Conservation (phyloP, 2,888 invertebrate species). For the Andricus curvator region DNA sequence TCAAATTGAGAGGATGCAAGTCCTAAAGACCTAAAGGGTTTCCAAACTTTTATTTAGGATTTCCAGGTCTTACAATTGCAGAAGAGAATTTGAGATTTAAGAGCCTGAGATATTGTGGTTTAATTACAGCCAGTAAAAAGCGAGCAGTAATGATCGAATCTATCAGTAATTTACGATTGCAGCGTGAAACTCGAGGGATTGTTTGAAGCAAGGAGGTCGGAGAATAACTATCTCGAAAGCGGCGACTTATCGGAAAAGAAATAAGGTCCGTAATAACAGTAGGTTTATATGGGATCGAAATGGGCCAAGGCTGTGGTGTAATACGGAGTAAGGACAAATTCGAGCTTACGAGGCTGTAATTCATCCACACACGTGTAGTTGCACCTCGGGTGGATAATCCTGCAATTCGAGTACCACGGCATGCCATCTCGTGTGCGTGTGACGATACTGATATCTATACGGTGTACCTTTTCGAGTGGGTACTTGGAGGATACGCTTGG, state of each 20-base stretch:
- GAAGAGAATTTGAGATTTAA: neutral
- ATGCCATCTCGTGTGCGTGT: constrained; percentile 19
- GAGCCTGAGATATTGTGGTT: neutral
- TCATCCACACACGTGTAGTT: constrained; percentile 15
- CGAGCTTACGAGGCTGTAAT: constrained; percentile 10
- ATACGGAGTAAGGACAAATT: constrained; percentile 22
- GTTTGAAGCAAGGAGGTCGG: neutral
- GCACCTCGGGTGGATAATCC: constrained; percentile 26
- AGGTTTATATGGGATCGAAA: neutral
- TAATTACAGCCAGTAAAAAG: neutral
- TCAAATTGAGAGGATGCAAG: neutral
- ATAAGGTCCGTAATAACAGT: constrained; percentile 1
- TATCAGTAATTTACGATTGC: neutral
- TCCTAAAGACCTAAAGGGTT: neutral
- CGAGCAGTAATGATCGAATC: neutral
- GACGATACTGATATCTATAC: constrained; percentile 34
- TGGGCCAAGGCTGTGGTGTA: constrained; percentile 27
- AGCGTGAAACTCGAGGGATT: neutral
- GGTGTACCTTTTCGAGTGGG: constrained; percentile 43
- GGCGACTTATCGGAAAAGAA: constrained; percentile 2
- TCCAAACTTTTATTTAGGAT: neutral
- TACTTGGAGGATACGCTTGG: constrained; percentile 41
- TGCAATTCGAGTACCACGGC: constrained; percentile 22
- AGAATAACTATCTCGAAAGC: neutral
- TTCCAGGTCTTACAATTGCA: neutral